Base-by-base conservation (phyloP, 1,140 invertebrate genomes). In the Philotrypesis tridentata region DNA sequence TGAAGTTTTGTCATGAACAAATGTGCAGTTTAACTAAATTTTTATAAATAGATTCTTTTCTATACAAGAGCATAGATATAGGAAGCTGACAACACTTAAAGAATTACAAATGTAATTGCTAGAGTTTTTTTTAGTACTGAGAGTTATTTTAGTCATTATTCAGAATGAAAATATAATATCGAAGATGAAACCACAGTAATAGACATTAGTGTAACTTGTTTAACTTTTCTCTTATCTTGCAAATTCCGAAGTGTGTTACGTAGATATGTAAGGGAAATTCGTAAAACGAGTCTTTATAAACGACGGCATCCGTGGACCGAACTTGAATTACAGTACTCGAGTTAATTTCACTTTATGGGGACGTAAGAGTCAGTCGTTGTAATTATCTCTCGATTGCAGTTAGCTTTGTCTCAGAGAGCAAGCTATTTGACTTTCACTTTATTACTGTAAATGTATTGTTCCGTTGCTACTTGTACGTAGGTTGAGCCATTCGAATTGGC, bases 351-450 rank as follows among this genome's bases (percentile, higher is more conserved):
- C 68, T 71, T 71, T 71, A 43, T 71, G 43, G 33, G 33, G 33
- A 40, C 68, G 33, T 43, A 71, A 71, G 68, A 71, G 68, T 43
- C 68, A 71, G 68, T 12, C 68, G 68, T 71, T 71, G 68, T 71
- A 71, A 71, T 71, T 71, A 71, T 71, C 68, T 37, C 68, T 71
- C 33, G 68, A 71, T 71, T 71, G 43, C 43, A 71, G 68, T 40
- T 8, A 43, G 33, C 68, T 40, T 40, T 71, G 33, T 71, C 68
- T 71, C n/a, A 17, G 23, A 31, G 31, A 0, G 8, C 29, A 25
- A 29, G 67, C 27, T 70, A 70, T 70, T 70, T 71, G 8, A 40
- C 68, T 40, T 40, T n/a, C 21, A 37, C 68, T 71, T 71, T 71
- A 71, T 71, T 71, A 71, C 61, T 65, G 23, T 25, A 65, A 65